Evolutionary conservation across 2,888 invertebrate species (phyloP), one percentile per base, ranked within the genome.

Genomic region (Sarcophaga carnaria): DNA sequence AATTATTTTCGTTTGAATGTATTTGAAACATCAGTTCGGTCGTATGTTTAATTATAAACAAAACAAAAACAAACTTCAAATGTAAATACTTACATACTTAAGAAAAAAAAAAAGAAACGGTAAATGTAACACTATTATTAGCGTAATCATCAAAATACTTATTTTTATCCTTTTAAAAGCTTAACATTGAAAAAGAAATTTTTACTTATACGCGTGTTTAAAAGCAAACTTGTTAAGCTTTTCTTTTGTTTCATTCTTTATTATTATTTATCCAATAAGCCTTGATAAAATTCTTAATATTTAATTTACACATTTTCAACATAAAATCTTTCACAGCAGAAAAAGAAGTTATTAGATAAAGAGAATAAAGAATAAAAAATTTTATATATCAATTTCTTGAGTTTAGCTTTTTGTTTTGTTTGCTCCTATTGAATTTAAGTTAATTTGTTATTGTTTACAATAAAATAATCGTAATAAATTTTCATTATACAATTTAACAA

Each of bases 401-500:
- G 8, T 72, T 37, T 71, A 60, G 8, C n/a, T 70, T 49, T 49
- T n/a, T 49, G 47, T 20, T 54, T 71, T 54, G 12, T 54, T 54
- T 54, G 54, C 54, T 54, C 54, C 37, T 45, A 69, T 5, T 47
- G 20, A 20, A n/a, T 2, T n/a, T 49, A 67, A 22, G 54, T 14
- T 27, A 67, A 25, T 69, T 81, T 49, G 20, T 37, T 62, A 25
- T 49, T 6, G 4, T 37, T 37, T 37, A 37, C 37, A 37, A 8
- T 37, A 37, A 37, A 37, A 37, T 37, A 37, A 25, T 54, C 10
- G n/a, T 25, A 22, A 11, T 17, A 62, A 64, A 45, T 64, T 71
- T 64, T 45, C 83, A 71, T 66, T 17, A 20, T 67, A 67, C 80
- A 72, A 74, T 85, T 89, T 88, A 90, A 89, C 88, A 89, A 86